Conservation (phyloP, 35 echinoderm and acorn worm species). For the Anneissia japonica region DNA sequence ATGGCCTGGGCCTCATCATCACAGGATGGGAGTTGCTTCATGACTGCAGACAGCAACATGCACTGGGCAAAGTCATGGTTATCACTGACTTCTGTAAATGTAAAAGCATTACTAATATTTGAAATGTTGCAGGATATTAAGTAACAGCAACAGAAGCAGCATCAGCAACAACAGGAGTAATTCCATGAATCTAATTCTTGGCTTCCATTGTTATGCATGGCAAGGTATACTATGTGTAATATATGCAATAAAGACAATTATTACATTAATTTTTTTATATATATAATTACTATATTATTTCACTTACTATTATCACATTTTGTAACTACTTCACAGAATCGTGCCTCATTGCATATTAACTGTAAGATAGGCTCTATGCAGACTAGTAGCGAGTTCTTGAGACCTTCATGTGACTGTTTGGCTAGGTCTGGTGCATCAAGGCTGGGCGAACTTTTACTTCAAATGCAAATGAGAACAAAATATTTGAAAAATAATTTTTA, state of each 20-base stretch:
- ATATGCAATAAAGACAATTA: too few relatives aligned
- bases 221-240: too few relatives aligned
- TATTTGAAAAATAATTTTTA: not conserved
- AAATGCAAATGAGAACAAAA: constrained; percentile 17
- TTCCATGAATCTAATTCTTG: too few relatives aligned
- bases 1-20: constrained; percentile 26
- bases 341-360: constrained; percentile 16
- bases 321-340: constrained; percentile 38
- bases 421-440: constrained; percentile 26
- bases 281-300: too few relatives aligned
- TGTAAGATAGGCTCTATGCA: constrained; percentile 73
- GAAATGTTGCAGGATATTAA: too few relatives aligned
- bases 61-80: constrained; percentile 35
- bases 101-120: too few relatives aligned
- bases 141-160: too few relatives aligned
- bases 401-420: constrained; percentile 12
- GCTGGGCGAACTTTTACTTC: constrained; percentile 55
- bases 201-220: too few relatives aligned
- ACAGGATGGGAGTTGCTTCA: constrained; percentile 40
- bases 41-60: constrained; percentile 35
- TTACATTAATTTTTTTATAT: too few relatives aligned
- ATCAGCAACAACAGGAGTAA: too few relatives aligned
- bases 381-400: constrained; percentile 54
- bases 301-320: not conserved
- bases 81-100: not conserved